These are phyloP conservation scores for Blennius ocellaris DNA, from an alignment of 2,113 vertebrate species.

Conservation along the genomic window DNA sequence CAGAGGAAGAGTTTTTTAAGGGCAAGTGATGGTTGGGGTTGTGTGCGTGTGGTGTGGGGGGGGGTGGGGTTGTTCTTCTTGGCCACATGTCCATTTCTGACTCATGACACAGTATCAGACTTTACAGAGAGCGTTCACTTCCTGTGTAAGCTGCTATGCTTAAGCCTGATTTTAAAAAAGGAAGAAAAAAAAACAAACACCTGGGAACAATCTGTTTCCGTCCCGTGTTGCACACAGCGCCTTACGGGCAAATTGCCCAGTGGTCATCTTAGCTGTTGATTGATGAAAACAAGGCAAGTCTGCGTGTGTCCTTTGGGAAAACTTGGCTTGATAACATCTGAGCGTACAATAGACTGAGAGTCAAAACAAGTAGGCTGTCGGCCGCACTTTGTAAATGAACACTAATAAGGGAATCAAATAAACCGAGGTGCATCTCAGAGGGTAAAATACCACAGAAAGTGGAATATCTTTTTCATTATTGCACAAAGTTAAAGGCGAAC, in stretches of 20 bases:
- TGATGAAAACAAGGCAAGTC: conserved; percentile 40
- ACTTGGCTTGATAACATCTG: not conserved
- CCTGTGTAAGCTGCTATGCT: conserved; percentile 31
- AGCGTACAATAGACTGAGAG: not conserved
- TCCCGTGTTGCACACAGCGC: conserved; percentile 8
- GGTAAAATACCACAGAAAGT: too few relatives aligned
- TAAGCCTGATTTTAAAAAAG: conserved; percentile 71
- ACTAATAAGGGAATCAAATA: not conserved
- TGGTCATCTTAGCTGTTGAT: conserved; percentile 37
- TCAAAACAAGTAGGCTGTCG: not conserved
- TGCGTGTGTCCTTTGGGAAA: not conserved
- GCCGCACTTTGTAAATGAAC: not conserved
- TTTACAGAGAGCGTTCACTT: conserved; percentile 45
- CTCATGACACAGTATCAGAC: conserved; percentile 45
- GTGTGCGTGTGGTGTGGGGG: not conserved
- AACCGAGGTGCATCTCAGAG: not conserved
- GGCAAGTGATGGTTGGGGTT: not conserved
- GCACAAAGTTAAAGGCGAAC: too few relatives aligned
- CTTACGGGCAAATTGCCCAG: conserved; percentile 54
- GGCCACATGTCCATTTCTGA: conserved; percentile 83
- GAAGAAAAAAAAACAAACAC: conserved; percentile 72
- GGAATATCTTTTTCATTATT: too few relatives aligned
- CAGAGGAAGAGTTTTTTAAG: conserved; percentile 10
- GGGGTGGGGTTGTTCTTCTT: conserved; percentile 17
- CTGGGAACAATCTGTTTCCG: conserved; percentile 58